A percentile compares a stretch with the other conserved stretches of the same genome.
Evolutionary conservation across 2,888 invertebrate species (phyloP).

Genomic region (Diachrysia chrysitis): DNA sequence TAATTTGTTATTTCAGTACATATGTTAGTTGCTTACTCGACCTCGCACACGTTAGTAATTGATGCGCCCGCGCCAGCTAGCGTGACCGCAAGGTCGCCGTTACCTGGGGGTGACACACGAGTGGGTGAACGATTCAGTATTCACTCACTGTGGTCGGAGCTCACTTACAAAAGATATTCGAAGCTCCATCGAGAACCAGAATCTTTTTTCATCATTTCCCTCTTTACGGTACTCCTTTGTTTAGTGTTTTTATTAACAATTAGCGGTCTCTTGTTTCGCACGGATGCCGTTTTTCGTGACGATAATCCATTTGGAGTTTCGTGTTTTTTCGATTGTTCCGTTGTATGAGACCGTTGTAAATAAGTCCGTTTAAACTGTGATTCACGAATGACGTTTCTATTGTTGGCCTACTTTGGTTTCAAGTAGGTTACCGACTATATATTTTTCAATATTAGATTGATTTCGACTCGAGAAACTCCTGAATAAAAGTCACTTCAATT

Average conservation of each 20-base stretch:
- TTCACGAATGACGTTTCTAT: neutral
- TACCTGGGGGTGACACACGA: slow-evolving; percentile 61
- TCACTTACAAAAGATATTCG: slow-evolving; percentile 28
- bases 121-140: slow-evolving; percentile 60
- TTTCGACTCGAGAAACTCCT: neutral
- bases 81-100: slow-evolving; percentile 70
- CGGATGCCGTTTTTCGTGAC: slow-evolving; percentile 50
- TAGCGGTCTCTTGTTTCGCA: slow-evolving; percentile 51
- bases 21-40: slow-evolving; percentile 15
- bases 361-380: slow-evolving; percentile 10
- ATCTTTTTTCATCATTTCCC: neutral
- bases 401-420: neutral
- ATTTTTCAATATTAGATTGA: neutral
- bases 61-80: slow-evolving; percentile 58
- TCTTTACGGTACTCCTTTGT: slow-evolving; percentile 55
- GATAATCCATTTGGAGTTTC: slow-evolving; percentile 38
- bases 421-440: neutral
- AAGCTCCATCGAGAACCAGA: slow-evolving; percentile 17
- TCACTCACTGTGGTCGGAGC: slow-evolving; percentile 61
- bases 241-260: slow-evolving; percentile 49
- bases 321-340: slow-evolving; percentile 42
- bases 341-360: slow-evolving; percentile 39
- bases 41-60: slow-evolving; percentile 41
- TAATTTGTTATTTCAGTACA: no score
- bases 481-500: neutral